A percentile compares a stretch with the other conserved stretches of the same genome.
Conservation (phyloP, 2,797 vertebrate genomes). For the Valencia hispanica region DNA sequence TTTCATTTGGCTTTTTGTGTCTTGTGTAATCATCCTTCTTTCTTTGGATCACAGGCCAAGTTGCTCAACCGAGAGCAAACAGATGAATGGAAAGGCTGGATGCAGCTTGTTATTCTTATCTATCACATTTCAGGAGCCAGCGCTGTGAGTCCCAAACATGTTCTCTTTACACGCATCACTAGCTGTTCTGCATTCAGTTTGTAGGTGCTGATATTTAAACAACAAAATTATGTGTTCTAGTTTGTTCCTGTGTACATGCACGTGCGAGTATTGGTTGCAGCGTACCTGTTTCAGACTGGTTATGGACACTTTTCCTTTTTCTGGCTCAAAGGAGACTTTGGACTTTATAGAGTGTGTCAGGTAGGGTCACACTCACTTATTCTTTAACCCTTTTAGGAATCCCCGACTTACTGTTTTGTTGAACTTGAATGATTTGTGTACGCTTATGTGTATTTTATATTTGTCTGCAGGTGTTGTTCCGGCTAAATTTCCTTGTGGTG, state of each 20-base stretch:
- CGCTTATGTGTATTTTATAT: constrained; percentile 3
- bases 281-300: constrained; percentile 97
- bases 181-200: neutral
- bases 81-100: constrained; percentile 99
- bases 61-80: constrained; percentile 97
- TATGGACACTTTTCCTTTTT: constrained; percentile 99
- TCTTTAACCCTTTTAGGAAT: constrained; percentile 5
- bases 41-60: constrained; percentile 83
- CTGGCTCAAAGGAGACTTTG: constrained; percentile 98
- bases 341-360: constrained; percentile 95
- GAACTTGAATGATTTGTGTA: neutral
- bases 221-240: constrained; percentile 64
- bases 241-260: constrained; percentile 99
- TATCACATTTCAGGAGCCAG: constrained; percentile 99
- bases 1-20: neutral
- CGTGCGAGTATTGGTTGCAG: constrained; percentile 95
- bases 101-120: constrained; percentile 98
- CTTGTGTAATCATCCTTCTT: too few relatives aligned
- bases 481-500: constrained; percentile 96
- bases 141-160: constrained; percentile 84
- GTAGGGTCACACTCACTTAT: constrained; percentile 68
- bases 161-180: neutral
- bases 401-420: neutral
- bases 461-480: constrained; percentile 90
- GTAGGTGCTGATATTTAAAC: neutral